These are phyloP conservation scores for Hydropotes inermis DNA, from an alignment of 2,113 vertebrate genomes.

Conservation along the genomic window DNA sequence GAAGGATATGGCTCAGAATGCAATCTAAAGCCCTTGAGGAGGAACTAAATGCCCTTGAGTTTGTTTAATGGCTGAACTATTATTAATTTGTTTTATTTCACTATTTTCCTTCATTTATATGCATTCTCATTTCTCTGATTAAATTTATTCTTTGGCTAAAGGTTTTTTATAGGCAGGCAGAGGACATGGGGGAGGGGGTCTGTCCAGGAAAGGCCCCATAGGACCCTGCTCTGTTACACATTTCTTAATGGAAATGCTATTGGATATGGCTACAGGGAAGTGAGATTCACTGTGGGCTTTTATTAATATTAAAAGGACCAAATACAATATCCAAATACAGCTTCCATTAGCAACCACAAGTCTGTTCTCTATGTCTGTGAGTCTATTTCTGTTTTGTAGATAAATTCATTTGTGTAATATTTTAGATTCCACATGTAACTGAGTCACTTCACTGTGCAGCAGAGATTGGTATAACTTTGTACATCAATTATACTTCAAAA, in stretches of 20 bases:
- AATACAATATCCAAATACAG: not conserved
- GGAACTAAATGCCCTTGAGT: not conserved
- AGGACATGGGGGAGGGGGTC: not conserved
- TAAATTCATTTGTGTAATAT: not conserved
- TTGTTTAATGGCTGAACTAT: not conserved
- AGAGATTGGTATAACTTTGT: not conserved
- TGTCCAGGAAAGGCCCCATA: not conserved
- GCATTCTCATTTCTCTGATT: not conserved
- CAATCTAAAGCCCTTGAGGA: not conserved
- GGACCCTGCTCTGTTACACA: not conserved
- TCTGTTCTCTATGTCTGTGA: not conserved
- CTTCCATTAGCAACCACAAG: not conserved
- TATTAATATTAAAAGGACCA: not conserved
- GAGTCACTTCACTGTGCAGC: not conserved
- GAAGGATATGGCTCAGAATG: not conserved
- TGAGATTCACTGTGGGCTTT: not conserved
- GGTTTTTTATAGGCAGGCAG: not conserved
- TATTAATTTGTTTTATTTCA: not conserved
- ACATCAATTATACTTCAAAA: not conserved
- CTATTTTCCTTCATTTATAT: not conserved
- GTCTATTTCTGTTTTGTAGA: not conserved
- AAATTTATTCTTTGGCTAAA: not conserved
- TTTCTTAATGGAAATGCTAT: not conserved
- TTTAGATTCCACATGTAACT: not conserved
- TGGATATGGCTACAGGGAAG: not conserved